A percentile compares a stretch with the other conserved stretches of the same genome.
These are phyloP conservation scores for Apotomis turbidana DNA, from an alignment of 2,888 invertebrate species.

Conservation along the genomic window DNA sequence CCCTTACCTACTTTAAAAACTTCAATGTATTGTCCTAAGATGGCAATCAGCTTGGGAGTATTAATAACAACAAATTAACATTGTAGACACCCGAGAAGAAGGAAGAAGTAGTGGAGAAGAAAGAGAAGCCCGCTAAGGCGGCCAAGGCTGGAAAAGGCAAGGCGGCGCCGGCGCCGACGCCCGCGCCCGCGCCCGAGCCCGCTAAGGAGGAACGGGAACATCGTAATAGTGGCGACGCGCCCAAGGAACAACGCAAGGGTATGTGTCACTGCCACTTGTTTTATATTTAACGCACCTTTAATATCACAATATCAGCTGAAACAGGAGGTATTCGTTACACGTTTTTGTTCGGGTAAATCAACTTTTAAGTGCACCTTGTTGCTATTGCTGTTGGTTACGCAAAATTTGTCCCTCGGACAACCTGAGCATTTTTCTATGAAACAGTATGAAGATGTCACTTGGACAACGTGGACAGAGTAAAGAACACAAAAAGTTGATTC, in stretches of 20 bases:
- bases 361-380: no score
- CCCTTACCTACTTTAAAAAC: not conserved
- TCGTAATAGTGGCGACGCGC: conserved; percentile 61
- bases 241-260: conserved; percentile 79
- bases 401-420: no score
- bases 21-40: not conserved
- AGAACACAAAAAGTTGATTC: no score
- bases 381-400: no score
- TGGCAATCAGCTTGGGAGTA: not conserved
- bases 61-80: conserved; percentile 3
- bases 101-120: conserved; percentile 70
- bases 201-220: conserved; percentile 68
- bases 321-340: no score
- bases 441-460: no score
- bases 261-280: conserved; percentile 14
- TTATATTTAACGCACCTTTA: no score
- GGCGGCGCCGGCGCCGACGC: conserved; percentile 42
- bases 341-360: no score
- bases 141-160: conserved; percentile 59
- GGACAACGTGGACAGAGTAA: no score
- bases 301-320: no score
- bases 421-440: no score
- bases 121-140: conserved; percentile 58
- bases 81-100: conserved; percentile 64
- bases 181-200: conserved; percentile 51